Evolutionary conservation across 1,140 invertebrate species (phyloP).

Genomic region (Sminthurinus signatus): DNA sequence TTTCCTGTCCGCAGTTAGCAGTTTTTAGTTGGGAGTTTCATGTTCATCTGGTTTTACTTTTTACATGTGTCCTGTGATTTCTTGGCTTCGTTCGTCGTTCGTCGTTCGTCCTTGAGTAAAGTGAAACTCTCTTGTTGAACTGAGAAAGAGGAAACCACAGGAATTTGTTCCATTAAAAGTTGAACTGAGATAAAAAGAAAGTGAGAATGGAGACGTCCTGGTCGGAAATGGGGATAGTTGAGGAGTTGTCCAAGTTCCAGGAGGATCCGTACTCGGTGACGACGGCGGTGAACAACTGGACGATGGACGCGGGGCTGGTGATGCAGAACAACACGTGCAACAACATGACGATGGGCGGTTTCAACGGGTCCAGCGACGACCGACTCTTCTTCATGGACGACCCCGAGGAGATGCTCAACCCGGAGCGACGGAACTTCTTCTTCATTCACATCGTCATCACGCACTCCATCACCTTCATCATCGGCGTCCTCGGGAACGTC

Average conservation of each 20-base stretch:
- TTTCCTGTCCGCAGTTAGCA: too few relatives aligned
- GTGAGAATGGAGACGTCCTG: too few relatives aligned
- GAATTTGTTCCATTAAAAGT: too few relatives aligned
- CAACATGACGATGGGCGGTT: background rate
- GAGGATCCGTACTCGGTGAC: background rate
- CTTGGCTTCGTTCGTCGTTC: too few relatives aligned
- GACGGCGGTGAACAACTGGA: background rate
- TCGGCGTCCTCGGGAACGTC: slow-evolving; percentile 43
- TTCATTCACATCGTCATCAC: slow-evolving; percentile 46
- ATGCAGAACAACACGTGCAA: background rate
- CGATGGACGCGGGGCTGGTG: background rate
- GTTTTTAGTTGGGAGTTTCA: too few relatives aligned
- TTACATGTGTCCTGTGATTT: too few relatives aligned
- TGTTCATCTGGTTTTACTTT: too few relatives aligned
- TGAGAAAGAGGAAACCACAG: too few relatives aligned
- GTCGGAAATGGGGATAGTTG: background rate
- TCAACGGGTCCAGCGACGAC: background rate
- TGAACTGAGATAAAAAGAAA: too few relatives aligned
- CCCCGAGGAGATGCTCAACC: slow-evolving; percentile 47
- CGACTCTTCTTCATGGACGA: slow-evolving; percentile 33
- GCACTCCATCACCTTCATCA: slow-evolving; percentile 46
- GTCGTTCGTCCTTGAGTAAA: too few relatives aligned
- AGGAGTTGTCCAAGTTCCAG: background rate
- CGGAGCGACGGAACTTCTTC: slow-evolving; percentile 43
- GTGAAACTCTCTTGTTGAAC: too few relatives aligned